Percentiles rank a stretch among this genome's conserved stretches.
Evolutionary conservation across 2,888 invertebrate species (phyloP).

Genomic region (Junonia oenone): DNA sequence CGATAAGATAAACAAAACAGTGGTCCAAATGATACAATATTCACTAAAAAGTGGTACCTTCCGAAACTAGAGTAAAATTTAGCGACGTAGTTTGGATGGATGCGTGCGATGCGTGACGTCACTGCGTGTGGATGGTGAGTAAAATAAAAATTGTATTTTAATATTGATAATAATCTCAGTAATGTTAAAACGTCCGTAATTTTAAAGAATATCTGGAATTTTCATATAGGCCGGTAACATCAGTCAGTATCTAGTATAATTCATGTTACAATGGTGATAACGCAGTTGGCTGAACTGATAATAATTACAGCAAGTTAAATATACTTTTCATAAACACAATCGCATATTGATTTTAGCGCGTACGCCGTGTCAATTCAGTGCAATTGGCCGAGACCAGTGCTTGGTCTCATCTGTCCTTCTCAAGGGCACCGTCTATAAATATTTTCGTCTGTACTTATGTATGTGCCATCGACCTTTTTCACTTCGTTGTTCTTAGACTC

Average conservation of each 20-base stretch:
- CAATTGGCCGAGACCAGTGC: constrained; percentile 12
- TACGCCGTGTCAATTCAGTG: constrained; percentile 18
- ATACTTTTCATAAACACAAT: not conserved
- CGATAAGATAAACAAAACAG: constrained; percentile 43
- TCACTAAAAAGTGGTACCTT: constrained; percentile 15
- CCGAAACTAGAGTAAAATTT: not conserved
- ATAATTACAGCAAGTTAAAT: constrained; percentile 1
- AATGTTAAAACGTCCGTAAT: not conserved
- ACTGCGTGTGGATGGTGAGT: not conserved
- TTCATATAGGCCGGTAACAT: not conserved
- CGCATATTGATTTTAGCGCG: constrained; percentile 21
- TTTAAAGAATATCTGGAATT: not conserved
- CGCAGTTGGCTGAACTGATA: not conserved
- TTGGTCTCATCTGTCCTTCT: constrained; percentile 45
- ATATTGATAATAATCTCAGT: not conserved
- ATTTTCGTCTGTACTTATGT: constrained; percentile 38
- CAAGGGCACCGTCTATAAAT: constrained; percentile 59
- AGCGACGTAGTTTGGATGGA: not conserved
- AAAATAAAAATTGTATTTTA: not conserved
- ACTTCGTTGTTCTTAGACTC: constrained; percentile 1
- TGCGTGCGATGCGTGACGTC: not conserved
- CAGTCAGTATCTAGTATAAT: not conserved
- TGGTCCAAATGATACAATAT: constrained; percentile 30
- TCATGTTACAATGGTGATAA: not conserved
- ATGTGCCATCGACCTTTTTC: constrained; percentile 27